Evolutionary conservation across 2,113 vertebrate species (phyloP).

Genomic region (Leucopsar rothschildi): DNA sequence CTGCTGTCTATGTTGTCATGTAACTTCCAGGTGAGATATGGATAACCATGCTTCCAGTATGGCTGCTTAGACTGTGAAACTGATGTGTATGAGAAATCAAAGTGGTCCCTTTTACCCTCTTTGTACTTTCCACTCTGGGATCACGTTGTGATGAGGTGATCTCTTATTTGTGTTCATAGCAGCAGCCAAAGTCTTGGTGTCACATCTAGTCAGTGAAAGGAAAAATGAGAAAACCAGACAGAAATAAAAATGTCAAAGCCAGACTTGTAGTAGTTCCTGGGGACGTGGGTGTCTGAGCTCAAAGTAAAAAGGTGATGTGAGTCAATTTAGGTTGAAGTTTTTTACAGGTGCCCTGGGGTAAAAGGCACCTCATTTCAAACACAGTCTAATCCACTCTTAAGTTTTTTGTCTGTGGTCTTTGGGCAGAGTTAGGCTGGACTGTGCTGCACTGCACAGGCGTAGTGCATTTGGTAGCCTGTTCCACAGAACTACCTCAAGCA

Average conservation of each 20-base stretch:
- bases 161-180: neutral
- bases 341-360: neutral
- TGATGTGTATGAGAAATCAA: neutral
- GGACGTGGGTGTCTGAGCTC: neutral
- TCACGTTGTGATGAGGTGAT: neutral
- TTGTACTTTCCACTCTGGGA: neutral
- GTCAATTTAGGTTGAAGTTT: neutral
- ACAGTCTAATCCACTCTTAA: neutral
- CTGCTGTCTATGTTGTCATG: neutral
- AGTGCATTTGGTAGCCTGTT: neutral
- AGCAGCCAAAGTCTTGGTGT: neutral
- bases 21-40: neutral
- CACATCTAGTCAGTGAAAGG: neutral
- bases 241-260: slow-evolving; percentile 3
- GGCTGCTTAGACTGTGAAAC: neutral
- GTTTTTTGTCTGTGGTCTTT: neutral
- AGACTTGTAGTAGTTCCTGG: neutral
- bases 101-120: neutral
- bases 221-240: neutral
- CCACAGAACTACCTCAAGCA: neutral
- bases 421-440: neutral
- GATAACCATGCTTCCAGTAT: neutral
- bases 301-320: neutral
- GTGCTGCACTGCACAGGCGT: neutral
- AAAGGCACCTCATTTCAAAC: neutral